Conservation (phyloP, 2,113 vertebrate species). For the Machaerirhynchus nigripectus region DNA sequence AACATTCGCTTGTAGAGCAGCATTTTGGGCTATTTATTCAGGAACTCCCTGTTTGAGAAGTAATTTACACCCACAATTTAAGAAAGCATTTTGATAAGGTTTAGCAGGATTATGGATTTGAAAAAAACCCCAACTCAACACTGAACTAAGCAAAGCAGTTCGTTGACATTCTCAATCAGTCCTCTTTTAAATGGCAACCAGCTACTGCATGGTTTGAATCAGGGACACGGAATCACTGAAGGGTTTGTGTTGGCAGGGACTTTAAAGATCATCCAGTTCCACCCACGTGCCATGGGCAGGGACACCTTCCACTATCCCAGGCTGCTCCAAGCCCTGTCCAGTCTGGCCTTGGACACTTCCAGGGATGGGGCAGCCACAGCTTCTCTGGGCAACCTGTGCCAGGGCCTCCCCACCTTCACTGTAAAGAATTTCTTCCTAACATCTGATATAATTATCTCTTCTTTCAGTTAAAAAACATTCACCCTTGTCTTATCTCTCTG, state of each 20-base stretch:
- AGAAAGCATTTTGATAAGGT: background rate
- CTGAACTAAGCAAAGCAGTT: background rate
- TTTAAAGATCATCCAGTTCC: background rate
- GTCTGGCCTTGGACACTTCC: background rate
- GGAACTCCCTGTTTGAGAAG: background rate
- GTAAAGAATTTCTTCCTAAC: background rate
- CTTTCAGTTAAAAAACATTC: background rate
- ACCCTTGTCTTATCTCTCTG: background rate
- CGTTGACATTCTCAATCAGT: background rate
- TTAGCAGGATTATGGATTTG: background rate
- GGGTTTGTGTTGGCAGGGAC: background rate
- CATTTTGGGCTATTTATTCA: background rate
- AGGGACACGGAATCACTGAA: background rate
- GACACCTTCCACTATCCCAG: background rate
- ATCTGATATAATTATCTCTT: background rate
- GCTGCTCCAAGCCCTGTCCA: rapidly evolving
- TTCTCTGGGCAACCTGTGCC: background rate
- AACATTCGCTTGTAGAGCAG: background rate
- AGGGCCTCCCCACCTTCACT: background rate
- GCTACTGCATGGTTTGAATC: background rate
- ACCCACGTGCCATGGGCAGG: background rate
- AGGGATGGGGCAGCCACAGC: background rate
- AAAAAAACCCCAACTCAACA: background rate
- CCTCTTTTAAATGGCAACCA: background rate
- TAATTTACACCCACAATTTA: background rate